phyloP scores from a whole-genome alignment of 2,888 invertebrate genomes.

The Leptinotarsa peninsularis region DNA sequence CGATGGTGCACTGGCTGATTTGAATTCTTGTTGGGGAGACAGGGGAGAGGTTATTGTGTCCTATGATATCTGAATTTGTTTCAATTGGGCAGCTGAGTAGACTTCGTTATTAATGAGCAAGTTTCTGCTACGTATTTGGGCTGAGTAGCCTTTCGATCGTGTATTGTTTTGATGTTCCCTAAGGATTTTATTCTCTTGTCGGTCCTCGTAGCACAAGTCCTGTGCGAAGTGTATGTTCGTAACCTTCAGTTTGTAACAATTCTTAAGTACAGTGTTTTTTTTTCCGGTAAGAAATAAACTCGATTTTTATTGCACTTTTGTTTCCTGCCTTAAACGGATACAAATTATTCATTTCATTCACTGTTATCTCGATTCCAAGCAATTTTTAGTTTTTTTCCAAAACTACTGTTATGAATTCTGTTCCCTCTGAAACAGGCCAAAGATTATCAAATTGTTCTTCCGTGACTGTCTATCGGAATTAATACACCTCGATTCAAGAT shows the following conservation, averaged over 20 bases:
- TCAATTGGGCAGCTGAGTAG: conserved; percentile 9
- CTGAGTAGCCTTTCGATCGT: conserved; percentile 2
- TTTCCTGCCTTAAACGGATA: conserved; percentile 1
- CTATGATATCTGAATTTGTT: too few relatives aligned
- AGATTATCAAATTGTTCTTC: conserved; percentile 17
- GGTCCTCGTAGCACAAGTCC: background rate
- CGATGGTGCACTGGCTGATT: conserved; percentile 10
- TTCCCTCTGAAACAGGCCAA: background rate
- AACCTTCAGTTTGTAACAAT: conserved; percentile 20
- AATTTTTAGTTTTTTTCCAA: conserved; percentile 7
- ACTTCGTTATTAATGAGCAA: conserved; percentile 20
- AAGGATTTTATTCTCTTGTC: conserved; percentile 24
- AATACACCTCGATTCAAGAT: background rate
- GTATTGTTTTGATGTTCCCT: conserved; percentile 14
- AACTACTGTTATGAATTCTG: background rate
- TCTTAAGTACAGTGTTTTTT: conserved; percentile 16
- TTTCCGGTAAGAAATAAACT: conserved; percentile 19
- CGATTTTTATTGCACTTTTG: conserved; percentile 20
- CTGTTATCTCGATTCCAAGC: conserved; percentile 10
- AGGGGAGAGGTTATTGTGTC: background rate
- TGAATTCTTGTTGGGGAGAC: background rate
- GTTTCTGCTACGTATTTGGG: conserved; percentile 9
- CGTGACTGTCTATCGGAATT: background rate
- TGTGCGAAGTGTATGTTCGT: conserved; percentile 17
- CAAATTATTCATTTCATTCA: conserved; percentile 26